Evolutionary conservation across 2,113 vertebrate genomes (phyloP).

Genomic region (Rhizomys pruinosus): DNA sequence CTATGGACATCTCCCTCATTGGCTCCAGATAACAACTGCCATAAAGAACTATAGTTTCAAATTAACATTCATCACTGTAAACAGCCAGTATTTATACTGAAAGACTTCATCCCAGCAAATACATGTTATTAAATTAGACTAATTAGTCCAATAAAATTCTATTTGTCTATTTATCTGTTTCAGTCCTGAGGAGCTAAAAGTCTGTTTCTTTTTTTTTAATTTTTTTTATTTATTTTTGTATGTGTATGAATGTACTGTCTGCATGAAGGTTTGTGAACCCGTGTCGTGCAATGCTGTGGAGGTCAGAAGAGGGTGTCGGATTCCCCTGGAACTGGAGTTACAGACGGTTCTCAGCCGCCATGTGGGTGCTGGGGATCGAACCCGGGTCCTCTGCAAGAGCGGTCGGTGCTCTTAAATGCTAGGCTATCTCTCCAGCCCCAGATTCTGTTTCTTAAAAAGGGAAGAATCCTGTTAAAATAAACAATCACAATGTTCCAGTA

Average conservation of each 20-base stretch:
- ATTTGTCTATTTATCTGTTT: slow-evolving; percentile 45
- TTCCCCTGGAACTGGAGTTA: too few relatives aligned
- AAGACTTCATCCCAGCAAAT: slow-evolving; percentile 34
- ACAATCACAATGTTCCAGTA: slow-evolving; percentile 14
- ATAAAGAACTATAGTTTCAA: slow-evolving; percentile 20
- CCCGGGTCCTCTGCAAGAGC: too few relatives aligned
- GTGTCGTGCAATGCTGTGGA: too few relatives aligned
- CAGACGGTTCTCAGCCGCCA: too few relatives aligned
- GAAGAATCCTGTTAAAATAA: background rate
- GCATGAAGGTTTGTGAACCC: too few relatives aligned
- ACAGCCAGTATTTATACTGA: background rate
- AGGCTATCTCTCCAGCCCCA: too few relatives aligned
- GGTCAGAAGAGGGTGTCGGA: too few relatives aligned
- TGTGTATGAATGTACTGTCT: too few relatives aligned
- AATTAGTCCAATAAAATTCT: slow-evolving; percentile 59
- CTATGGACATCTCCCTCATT: background rate
- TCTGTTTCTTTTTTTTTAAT: background rate
- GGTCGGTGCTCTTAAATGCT: too few relatives aligned
- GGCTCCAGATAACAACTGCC: background rate
- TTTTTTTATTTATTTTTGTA: too few relatives aligned
- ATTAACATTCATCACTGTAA: slow-evolving; percentile 44
- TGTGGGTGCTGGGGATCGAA: too few relatives aligned
- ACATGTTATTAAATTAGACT: slow-evolving; percentile 36
- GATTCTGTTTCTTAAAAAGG: background rate
- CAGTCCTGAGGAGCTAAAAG: background rate